Base-by-base conservation (phyloP, 2,888 invertebrate species). In the Resseliella maxima region DNA sequence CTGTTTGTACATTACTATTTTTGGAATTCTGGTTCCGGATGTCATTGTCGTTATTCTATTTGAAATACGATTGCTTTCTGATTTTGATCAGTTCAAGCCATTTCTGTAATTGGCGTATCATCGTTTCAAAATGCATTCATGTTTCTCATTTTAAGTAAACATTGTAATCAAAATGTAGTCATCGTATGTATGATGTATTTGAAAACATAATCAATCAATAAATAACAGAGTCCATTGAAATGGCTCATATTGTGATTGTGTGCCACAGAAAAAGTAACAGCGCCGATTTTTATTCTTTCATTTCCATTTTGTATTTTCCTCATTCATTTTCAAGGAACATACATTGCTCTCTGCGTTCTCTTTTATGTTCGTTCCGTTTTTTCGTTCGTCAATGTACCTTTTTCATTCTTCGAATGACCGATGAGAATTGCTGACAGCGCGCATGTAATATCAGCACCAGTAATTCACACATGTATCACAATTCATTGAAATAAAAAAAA, bases 81-180 rank as follows among this genome's bases (percentile, higher is more conserved):
- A 31, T 31, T 31, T 35, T n/a, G n/a, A n/a, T n/a, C n/a, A n/a
- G n/a, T 72, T 72, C 72, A 15, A 72, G 15, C 72, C 72, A 72
- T 72, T 72, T 72, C 31, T 72, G 72, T 72, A n/a, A 72, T 72
- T 72, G 72, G 27, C 72, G 15, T 72, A 72, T 72, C 72, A 72
- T 31, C 72, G 31, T 72, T 31, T 72, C 72, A 18, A 72, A n/a
- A 72, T 72, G 72, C 72, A 72, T 72, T 50, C 46, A 50, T n/a
- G n/a, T n/a, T 50, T 50, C 46, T 8, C 18, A 15, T 8, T 18
- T 50, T 31, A 72, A 31, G 72, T 12, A 31, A 72, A 72, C 35
- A 31, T 72, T 15, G 15, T 72, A 72, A 72, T 72, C 72, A 72
- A 59, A 59, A 59, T 50, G 50, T 59, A 24, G n/a, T 59, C 59